phyloP scores from a whole-genome alignment of 2,888 invertebrate genomes.

The Parnassius apollo region DNA sequence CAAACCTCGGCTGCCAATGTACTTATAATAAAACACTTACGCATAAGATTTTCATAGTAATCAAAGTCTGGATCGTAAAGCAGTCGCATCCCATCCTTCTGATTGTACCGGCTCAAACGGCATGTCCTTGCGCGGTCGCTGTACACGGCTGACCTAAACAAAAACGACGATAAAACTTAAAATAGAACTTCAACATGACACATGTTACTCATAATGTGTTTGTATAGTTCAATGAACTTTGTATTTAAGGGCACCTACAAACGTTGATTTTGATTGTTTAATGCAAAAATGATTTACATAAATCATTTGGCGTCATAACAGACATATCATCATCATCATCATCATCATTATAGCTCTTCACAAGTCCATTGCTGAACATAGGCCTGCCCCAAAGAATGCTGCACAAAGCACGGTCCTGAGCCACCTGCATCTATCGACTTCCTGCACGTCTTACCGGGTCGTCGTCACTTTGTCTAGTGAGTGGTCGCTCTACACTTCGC shows the following conservation, averaged over 20 bases:
- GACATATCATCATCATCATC: too few species aligned
- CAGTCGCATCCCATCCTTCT: slow-evolving; percentile 92
- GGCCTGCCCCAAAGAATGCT: too few species aligned
- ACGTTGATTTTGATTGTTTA: neutral
- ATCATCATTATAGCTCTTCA: too few species aligned
- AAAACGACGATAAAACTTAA: slow-evolving; percentile 53
- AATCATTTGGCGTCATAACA: too few species aligned
- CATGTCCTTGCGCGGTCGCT: slow-evolving; percentile 93
- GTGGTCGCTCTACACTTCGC: too few species aligned
- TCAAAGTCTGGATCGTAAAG: slow-evolving; percentile 96
- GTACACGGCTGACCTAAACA: slow-evolving; percentile 91
- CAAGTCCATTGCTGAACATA: too few species aligned
- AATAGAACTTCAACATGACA: slow-evolving; percentile 39
- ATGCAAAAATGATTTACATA: too few species aligned
- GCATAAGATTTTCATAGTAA: slow-evolving; percentile 96
- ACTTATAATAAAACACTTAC: slow-evolving; percentile 79
- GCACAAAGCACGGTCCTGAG: too few species aligned
- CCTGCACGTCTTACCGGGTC: too few species aligned
- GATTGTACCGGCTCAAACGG: slow-evolving; percentile 91
- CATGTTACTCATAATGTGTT: slow-evolving; percentile 22
- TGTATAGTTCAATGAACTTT: slow-evolving; percentile 38
- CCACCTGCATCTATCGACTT: too few species aligned
- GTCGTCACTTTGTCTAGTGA: too few species aligned
- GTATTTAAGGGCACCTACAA: slow-evolving; percentile 3
- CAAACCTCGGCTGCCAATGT: too few species aligned